Evolutionary conservation across 1,140 invertebrate species (phyloP), one percentile per base, ranked within the genome.

Genomic region (Cydia pomonella): DNA sequence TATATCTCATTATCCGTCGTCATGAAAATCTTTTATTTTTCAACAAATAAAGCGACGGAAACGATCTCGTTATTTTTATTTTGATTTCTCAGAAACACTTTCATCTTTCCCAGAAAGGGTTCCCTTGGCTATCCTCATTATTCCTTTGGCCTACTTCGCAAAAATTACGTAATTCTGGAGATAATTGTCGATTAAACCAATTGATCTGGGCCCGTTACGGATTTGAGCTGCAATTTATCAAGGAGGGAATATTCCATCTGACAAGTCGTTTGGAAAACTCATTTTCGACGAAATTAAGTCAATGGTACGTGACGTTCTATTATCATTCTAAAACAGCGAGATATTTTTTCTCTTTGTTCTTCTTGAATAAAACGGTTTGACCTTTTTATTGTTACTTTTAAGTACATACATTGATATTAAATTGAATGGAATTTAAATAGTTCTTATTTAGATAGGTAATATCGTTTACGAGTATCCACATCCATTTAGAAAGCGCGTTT

Each of bases 251-350:
- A 69, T 69, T 69, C n/a, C n/a, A 33, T 33, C 25, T 27, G 25
- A 33, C 64, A 69, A 69, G 27, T 69, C 64, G 64, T 33, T 69
- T 41, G 27, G 64, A 69, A 69, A 69, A 69, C 64, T 69, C 64
- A 69, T 69, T 69, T 69, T 69, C 33, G 27, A 41, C 27, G 29
- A 21, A 69, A 38, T 41, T 38, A 69, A 69, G 64, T 69, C 18
- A 2, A 59, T 59, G 53, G 53, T n/a, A 59, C 53, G 53, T 59
- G 53, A 59, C 53, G n/a, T 59, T 59, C 3, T 59, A 59, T 21
- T 59, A 59, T 18, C 23, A 50, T 50, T 18, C 47, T 23, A 59
- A 59, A 23, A 18, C 50, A 53, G 50, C 50, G 50, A 9, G 21
- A 23, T 59, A 50, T 50, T 50, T 50, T 59, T 59, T 59, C 4